Conservation (phyloP, 2,113 vertebrate species). For the Podocnemis expansa region DNA sequence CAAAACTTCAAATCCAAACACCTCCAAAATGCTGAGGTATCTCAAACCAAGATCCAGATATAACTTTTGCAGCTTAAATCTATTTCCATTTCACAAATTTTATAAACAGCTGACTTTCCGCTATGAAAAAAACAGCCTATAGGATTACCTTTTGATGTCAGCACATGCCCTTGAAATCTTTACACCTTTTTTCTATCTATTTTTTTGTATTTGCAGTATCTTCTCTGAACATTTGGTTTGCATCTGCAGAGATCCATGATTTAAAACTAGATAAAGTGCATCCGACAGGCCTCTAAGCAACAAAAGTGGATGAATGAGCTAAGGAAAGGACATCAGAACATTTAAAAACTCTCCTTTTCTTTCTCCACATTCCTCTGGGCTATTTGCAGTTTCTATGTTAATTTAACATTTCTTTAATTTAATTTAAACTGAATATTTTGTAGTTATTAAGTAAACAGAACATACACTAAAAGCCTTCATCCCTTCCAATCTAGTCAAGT, state of each 20-base stretch:
- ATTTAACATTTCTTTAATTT: slow-evolving; percentile 37
- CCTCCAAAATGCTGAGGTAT: not conserved
- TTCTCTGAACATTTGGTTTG: slow-evolving; percentile 77
- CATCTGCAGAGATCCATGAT: slow-evolving; percentile 75
- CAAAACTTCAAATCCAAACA: not conserved
- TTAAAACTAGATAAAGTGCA: slow-evolving; percentile 73
- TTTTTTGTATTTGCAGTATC: slow-evolving; percentile 38
- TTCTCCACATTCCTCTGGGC: not conserved
- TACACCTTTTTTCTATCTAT: slow-evolving; percentile 53
- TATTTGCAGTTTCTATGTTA: slow-evolving; percentile 43
- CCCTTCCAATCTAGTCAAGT: not conserved
- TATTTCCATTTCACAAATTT: not conserved
- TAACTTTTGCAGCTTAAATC: not conserved
- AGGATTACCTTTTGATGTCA: slow-evolving; percentile 45
- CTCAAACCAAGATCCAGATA: not conserved
- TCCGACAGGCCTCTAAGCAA: slow-evolving; percentile 74
- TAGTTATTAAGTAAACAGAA: slow-evolving; percentile 26
- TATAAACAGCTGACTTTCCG: slow-evolving; percentile 17
- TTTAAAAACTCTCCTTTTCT: slow-evolving; percentile 26
- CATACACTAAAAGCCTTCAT: not conserved
- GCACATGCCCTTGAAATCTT: slow-evolving; percentile 37
- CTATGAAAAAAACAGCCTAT: not conserved
- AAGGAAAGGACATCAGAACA: slow-evolving; percentile 61
- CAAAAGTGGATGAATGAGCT: slow-evolving; percentile 55
- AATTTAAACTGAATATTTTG: slow-evolving; percentile 35